Evolutionary conservation across 2,888 invertebrate genomes (phyloP), one percentile per base, ranked within the genome.

Genomic region (Corbicula japonica): DNA sequence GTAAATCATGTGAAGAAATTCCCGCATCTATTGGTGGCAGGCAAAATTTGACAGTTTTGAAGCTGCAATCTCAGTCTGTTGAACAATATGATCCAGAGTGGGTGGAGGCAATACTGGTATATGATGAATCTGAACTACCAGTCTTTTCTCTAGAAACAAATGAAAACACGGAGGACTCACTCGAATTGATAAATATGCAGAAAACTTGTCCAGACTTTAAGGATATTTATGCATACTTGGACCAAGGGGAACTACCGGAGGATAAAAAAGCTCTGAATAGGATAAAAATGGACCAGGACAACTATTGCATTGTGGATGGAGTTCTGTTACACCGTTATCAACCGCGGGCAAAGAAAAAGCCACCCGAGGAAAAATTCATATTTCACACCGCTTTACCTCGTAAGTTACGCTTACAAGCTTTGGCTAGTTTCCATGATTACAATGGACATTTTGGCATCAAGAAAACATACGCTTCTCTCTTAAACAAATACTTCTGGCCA

Each of bases 321-420:
- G 48, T 69, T 21, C 23, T 76, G 26, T 35, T 62, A 18, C 76
- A 76, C 23, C 32, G 32, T 6, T 62, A 12, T 6, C n/a, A n/a
- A n/a, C n/a, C n/a, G n/a, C n/a, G n/a, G n/a, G n/a, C n/a, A n/a
- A n/a, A n/a, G n/a, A 69, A 46, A 54, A 56, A 65, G 30, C 56
- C 63, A 23, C 35, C 56, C 1, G 70, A 63, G 15, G 56, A 63
- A 23, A 35, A 41, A 30, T 56, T 63, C 35, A 76, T 70, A 12
- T 34, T 63, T 8, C 76, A 63, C 46, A 58, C 48, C 5, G 76
- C 62, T 44, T n/a, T 75, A 6, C 75, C 61, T 23, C 28, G 32
- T 28, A 28, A 26, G 5, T 26, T 68, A 12, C 34, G 75, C 23
- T 41, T 50, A 32, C 8, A 69, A 21, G 44, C 41, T 10, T 30